Evolutionary conservation across 2,797 vertebrate species (phyloP).

Genomic region (Emys orbicularis): DNA sequence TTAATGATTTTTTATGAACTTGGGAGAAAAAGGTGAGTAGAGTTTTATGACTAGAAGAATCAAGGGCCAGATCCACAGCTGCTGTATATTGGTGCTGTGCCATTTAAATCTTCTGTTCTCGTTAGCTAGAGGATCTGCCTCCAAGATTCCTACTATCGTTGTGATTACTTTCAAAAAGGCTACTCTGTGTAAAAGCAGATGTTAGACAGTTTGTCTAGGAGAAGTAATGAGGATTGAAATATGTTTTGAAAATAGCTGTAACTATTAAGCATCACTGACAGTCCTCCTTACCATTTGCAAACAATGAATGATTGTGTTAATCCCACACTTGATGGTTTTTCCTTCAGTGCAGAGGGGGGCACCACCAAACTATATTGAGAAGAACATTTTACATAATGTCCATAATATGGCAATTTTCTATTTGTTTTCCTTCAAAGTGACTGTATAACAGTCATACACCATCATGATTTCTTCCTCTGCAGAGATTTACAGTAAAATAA

Average conservation of each 20-base stretch:
- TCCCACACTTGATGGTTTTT: constrained; percentile 1
- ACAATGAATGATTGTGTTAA: constrained; percentile 46
- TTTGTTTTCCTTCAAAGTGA: constrained; percentile 59
- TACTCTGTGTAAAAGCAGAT: constrained; percentile 39
- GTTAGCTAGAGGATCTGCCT: neutral
- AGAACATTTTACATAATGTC: neutral
- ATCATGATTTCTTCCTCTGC: constrained; percentile 47
- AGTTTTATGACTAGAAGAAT: neutral
- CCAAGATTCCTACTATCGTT: neutral
- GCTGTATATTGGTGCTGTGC: neutral
- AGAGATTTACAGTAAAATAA: constrained; percentile 39
- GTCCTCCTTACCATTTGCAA: constrained; percentile 46
- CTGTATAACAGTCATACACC: constrained; percentile 47
- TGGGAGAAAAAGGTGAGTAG: neutral
- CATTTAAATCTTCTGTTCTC: neutral
- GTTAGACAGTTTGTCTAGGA: neutral
- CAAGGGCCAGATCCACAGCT: neutral
- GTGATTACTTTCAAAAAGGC: constrained; percentile 30
- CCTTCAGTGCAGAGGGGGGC: constrained; percentile 22
- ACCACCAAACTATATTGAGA: neutral
- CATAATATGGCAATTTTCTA: neutral
- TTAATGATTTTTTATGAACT: rapidly evolving
- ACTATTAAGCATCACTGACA: constrained; percentile 37
- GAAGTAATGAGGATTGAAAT: constrained; percentile 51
- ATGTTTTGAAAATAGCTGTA: constrained; percentile 44